Percentiles rank a stretch among this genome's conserved stretches.
These are phyloP conservation scores for Propsilocerus akamusi DNA, from an alignment of 1,140 invertebrate species.

Conservation along the genomic window DNA sequence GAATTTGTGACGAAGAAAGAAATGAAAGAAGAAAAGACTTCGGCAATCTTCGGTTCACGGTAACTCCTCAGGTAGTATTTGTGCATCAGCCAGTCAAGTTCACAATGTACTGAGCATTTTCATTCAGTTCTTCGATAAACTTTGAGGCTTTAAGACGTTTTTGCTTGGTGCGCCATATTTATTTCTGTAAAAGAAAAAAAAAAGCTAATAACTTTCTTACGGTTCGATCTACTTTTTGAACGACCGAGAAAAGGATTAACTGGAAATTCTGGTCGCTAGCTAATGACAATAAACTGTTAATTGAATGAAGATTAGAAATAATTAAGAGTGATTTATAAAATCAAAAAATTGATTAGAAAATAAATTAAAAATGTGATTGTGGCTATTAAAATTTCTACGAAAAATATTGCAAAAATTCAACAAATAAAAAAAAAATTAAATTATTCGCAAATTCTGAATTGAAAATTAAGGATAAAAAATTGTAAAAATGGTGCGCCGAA, in stretches of 20 bases:
- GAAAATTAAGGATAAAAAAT: background rate
- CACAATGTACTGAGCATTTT: background rate
- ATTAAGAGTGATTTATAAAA: background rate
- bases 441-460: background rate
- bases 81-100: background rate
- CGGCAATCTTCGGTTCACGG: background rate
- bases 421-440: background rate
- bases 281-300: background rate
- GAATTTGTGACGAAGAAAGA: too few species aligned
- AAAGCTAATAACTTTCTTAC: too few species aligned
- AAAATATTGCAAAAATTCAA: too few species aligned
- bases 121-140: constrained; percentile 2
- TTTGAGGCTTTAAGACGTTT: background rate
- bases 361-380: background rate
- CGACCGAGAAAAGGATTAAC: background rate
- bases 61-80: background rate
- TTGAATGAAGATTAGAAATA: background rate
- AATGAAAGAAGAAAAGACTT: background rate
- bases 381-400: too few species aligned
- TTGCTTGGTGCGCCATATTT: background rate
- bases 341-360: background rate
- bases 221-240: background rate
- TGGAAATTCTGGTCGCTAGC: background rate
- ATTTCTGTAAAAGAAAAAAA: background rate
- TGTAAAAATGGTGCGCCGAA: background rate